Conservation (phyloP, 2,113 vertebrate species). For the Oreochromis niloticus region DNA sequence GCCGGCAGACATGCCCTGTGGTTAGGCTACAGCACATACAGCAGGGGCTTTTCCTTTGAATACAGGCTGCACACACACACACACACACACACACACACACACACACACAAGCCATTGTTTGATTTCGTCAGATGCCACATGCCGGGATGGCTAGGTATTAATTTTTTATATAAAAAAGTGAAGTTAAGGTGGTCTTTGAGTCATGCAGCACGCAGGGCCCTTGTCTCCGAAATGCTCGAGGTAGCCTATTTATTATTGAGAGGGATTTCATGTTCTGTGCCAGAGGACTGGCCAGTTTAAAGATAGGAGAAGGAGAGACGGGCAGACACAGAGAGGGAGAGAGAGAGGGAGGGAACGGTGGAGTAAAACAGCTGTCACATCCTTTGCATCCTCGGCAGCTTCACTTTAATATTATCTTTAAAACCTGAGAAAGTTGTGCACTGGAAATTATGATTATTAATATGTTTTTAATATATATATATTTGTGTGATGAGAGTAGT, state of each 20-base stretch:
- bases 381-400: slow-evolving; percentile 9
- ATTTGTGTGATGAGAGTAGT: background rate
- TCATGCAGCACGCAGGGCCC: slow-evolving; percentile 34
- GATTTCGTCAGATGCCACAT: slow-evolving; percentile 10
- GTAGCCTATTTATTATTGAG: slow-evolving; percentile 61
- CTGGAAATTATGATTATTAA: background rate
- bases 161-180: slow-evolving; percentile 29
- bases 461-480: background rate
- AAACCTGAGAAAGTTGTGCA: background rate
- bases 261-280: slow-evolving; percentile 47
- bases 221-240: slow-evolving; percentile 30
- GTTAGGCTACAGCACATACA: slow-evolving; percentile 27
- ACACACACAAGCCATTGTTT: background rate
- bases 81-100: background rate
- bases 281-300: slow-evolving; percentile 44
- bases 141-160: background rate
- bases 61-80: background rate
- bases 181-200: slow-evolving; percentile 38
- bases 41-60: background rate
- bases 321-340: background rate
- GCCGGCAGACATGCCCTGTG: slow-evolving; percentile 61
- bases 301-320: slow-evolving; percentile 17
- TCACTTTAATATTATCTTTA: background rate
- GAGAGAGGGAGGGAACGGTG: background rate
- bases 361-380: slow-evolving; percentile 13